Evolutionary conservation across 2,888 invertebrate genomes (phyloP), one percentile per base, ranked within the genome.

Genomic region (Patella pellucida): DNA sequence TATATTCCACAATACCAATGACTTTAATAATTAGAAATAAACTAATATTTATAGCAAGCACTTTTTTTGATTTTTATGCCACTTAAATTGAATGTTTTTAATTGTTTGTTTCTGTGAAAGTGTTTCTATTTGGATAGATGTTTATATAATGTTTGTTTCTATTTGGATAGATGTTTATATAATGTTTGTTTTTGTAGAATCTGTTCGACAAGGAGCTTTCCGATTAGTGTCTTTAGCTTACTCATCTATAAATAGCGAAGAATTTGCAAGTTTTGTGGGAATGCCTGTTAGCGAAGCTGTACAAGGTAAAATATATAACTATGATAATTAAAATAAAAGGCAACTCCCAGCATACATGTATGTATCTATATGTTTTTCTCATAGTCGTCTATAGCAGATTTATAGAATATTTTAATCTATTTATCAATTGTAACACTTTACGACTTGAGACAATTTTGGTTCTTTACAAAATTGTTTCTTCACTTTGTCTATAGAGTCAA

Each of bases 161-260:
- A 41, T 41, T 9, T 41, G 7, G 0, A 41, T 7, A 41, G 7
- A 41, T 41, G 9, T 41, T 41, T 41, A 9, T 41, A 41, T 41
- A 41, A 41, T 41, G 41, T 41, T 23, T n/a, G 72, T 14, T 72
- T 51, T 81, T 93, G 0, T 92, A 97, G 97, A 95, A 83, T 94
- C 94, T 86, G 94, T 95, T 52, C 93, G 95, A 80, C 94, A 94
- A 85, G 93, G 96, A 86, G 95, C 95, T 3, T 93, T 96, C 76
- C 93, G 94, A 78, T 92, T 97, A 69, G 95, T 97, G 79, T 94
- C 95, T 0, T 94, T 94, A 81, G 97, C 97, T 0, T 98, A 97
- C 91, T 96, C 96, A 51, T 96, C 96, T 2, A 95, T 97, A 84
- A 94, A 94, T 76, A 92, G 95, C 76, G 94, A 95, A 73, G 95